phyloP scores from a whole-genome alignment of 2,888 invertebrate species.

The Caenorhabditis sp. region DNA sequence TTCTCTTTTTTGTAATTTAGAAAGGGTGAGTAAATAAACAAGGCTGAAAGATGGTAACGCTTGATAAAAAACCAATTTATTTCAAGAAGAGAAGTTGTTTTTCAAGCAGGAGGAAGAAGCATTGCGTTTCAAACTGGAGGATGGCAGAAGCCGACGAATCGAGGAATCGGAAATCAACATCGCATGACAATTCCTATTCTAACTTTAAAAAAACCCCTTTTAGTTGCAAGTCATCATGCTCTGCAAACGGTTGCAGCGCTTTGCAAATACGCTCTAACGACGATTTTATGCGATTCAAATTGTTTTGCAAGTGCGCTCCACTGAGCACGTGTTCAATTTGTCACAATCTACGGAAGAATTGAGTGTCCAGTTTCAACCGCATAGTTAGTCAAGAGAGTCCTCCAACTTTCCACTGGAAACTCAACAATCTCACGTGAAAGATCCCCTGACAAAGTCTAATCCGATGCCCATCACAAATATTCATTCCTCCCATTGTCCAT shows the following conservation, averaged over 20 bases:
- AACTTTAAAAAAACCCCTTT: constrained; percentile 12
- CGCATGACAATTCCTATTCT: no score
- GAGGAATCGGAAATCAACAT: constrained; percentile 34
- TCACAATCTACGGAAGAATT: no score
- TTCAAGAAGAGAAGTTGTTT: constrained; percentile 34
- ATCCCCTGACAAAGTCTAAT: neutral
- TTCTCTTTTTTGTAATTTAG: neutral
- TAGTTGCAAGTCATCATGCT: neutral
- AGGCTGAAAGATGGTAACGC: constrained; percentile 18
- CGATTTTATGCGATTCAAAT: neutral
- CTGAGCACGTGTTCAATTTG: neutral
- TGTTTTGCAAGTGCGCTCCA: no score
- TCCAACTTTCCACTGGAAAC: neutral
- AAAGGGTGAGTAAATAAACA: neutral
- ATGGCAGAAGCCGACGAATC: no score
- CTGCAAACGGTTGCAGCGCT: neutral
- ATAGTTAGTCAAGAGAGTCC: no score
- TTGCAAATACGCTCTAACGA: neutral
- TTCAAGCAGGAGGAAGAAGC: constrained; percentile 13
- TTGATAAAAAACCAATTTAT: constrained; percentile 57
- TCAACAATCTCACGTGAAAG: neutral
- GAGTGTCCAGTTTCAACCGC: no score
- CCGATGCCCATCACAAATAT: neutral
- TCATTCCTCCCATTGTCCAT: neutral
- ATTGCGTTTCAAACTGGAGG: neutral